phyloP scores from a whole-genome alignment of 2,888 invertebrate genomes.

The Oegoconia quadripuncta region DNA sequence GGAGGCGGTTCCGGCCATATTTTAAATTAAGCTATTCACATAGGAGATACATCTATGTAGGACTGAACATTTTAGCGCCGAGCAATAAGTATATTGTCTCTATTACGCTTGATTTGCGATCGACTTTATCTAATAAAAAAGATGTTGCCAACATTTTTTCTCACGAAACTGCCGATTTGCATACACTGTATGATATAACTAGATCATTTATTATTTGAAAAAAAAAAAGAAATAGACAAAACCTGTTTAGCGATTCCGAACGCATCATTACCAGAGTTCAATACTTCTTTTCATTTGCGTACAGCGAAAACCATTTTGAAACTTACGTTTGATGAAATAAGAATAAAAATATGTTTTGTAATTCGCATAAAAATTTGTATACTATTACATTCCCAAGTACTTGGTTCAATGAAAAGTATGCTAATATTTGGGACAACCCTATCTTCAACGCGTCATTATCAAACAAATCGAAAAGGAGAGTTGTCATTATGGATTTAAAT shows the following conservation, averaged over 20 bases:
- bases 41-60: too few relatives aligned
- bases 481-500: conserved; percentile 13
- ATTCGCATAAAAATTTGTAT: conserved; percentile 23
- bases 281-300: conserved; percentile 9
- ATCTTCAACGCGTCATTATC: conserved; percentile 4
- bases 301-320: conserved; percentile 10
- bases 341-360: conserved; percentile 15
- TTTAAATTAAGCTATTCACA: too few relatives aligned
- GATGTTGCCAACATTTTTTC: conserved; percentile 36
- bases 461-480: background rate
- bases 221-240: conserved; percentile 65
- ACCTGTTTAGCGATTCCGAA: conserved; percentile 69
- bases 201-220: conserved; percentile 50
- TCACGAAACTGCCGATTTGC: conserved; percentile 51
- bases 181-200: conserved; percentile 33
- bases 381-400: conserved; percentile 29
- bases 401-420: conserved; percentile 45
- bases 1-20: too few relatives aligned
- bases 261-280: conserved; percentile 54
- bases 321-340: conserved; percentile 21
- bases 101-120: too few relatives aligned
- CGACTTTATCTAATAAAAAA: too few relatives aligned
- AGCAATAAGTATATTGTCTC: too few relatives aligned
- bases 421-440: conserved; percentile 48
- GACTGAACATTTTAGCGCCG: too few relatives aligned